Evolutionary conservation across 2,113 vertebrate genomes (phyloP).

Genomic region (Hippocampus mohnikei): DNA sequence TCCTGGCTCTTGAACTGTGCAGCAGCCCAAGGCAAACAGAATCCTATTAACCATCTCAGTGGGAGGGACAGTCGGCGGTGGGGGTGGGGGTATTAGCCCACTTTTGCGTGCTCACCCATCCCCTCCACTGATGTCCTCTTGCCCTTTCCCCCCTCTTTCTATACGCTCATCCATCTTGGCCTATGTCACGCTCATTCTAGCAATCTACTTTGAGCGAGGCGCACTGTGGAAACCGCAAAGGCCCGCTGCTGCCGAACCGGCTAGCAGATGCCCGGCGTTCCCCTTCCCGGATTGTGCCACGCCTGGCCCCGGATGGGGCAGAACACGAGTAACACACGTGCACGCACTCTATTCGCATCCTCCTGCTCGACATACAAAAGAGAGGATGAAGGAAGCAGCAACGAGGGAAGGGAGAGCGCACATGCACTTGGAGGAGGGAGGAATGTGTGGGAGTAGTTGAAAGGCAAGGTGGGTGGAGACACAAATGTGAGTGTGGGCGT

Average conservation of each 20-base stretch:
- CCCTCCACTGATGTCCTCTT: conserved; percentile 50
- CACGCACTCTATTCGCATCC: conserved; percentile 45
- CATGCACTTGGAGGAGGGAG: conserved; percentile 49
- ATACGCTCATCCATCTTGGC: conserved; percentile 45
- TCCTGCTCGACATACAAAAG: conserved; percentile 28
- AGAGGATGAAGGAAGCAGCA: conserved; percentile 19
- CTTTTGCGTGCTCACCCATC: conserved; percentile 50
- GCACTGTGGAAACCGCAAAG: conserved; percentile 48
- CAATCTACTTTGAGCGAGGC: conserved; percentile 59
- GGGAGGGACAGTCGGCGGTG: conserved; percentile 1
- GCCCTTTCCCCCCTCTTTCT: conserved; percentile 21
- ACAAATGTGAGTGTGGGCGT: conserved; percentile 57
- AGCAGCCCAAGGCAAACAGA: conserved; percentile 58
- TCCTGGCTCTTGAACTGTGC: conserved; percentile 44
- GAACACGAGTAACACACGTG: conserved; percentile 67
- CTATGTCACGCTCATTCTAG: conserved; percentile 33
- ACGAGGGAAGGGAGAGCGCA: conserved; percentile 32
- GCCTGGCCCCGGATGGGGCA: conserved; percentile 60
- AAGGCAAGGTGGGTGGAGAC: conserved; percentile 60
- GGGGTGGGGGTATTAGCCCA: conserved; percentile 49
- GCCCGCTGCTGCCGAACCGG: conserved; percentile 54
- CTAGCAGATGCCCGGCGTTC: conserved; percentile 65
- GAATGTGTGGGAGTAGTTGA: conserved; percentile 21
- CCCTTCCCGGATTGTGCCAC: conserved; percentile 63
- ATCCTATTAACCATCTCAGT: conserved; percentile 60